These are phyloP conservation scores for Embidobia sp. DNA, from an alignment of 2,888 invertebrate species.

Conservation along the genomic window DNA sequence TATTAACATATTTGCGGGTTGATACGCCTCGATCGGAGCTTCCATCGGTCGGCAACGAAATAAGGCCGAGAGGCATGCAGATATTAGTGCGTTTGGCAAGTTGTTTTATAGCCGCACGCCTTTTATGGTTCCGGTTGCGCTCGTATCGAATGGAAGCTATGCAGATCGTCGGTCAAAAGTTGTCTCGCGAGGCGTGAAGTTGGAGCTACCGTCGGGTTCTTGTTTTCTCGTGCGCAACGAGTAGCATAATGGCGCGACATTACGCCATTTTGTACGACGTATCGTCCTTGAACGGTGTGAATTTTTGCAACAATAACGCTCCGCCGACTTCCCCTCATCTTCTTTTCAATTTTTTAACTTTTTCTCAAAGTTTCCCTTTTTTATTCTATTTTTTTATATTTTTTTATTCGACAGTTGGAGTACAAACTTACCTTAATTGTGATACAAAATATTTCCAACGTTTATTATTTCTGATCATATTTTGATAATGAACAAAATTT, in stretches of 20 bases:
- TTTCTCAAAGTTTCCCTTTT: too few species aligned
- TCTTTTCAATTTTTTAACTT: background rate
- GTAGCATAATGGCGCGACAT: constrained; percentile 70
- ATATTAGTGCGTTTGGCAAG: constrained; percentile 53
- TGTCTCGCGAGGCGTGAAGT: constrained; percentile 55
- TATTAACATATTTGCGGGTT: constrained; percentile 43
- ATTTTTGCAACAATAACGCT: constrained; percentile 67
- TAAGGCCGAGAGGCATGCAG: constrained; percentile 45
- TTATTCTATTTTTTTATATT: background rate
- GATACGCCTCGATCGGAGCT: constrained; percentile 24
- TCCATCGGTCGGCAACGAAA: constrained; percentile 20
- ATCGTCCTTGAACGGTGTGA: constrained; percentile 67
- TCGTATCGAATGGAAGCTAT: constrained; percentile 53
- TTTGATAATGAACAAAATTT: too few species aligned
- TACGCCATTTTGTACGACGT: constrained; percentile 70
- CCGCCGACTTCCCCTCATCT: constrained; percentile 23
- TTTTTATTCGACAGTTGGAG: too few species aligned
- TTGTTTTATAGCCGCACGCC: constrained; percentile 49
- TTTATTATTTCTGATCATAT: too few species aligned
- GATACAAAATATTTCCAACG: too few species aligned
- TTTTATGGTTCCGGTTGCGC: constrained; percentile 59
- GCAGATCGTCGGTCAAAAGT: constrained; percentile 53
- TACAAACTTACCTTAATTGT: too few species aligned
- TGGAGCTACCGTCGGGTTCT: constrained; percentile 48
- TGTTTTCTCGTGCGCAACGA: constrained; percentile 53